phyloP scores from a whole-genome alignment of 2,113 vertebrate genomes.

The Vulpes vulpes region DNA sequence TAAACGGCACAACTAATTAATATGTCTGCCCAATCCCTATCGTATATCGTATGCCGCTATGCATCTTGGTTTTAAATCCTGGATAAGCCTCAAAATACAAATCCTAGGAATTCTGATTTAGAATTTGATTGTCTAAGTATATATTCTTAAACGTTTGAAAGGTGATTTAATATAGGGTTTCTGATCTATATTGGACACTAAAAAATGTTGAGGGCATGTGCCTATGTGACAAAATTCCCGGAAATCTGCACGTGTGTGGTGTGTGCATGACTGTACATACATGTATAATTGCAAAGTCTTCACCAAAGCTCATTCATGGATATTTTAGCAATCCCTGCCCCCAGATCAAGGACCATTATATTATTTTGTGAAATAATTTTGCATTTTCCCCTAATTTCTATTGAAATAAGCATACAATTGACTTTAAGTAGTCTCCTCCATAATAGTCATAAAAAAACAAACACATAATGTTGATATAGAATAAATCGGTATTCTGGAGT shows the following conservation, averaged over 20 bases:
- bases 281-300: neutral
- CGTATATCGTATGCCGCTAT: neutral
- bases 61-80: neutral
- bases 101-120: neutral
- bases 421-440: neutral
- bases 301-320: neutral
- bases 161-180: neutral
- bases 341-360: neutral
- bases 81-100: neutral
- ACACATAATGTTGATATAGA: neutral
- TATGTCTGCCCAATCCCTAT: neutral
- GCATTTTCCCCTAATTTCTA: neutral
- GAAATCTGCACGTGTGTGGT: neutral
- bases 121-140: neutral
- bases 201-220: neutral
- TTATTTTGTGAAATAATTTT: conserved; percentile 42
- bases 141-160: neutral
- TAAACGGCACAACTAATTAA: neutral
- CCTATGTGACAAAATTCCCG: neutral
- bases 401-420: neutral
- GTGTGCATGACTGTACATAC: accelerated
- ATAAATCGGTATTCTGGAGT: conserved; percentile 3
- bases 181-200: neutral
- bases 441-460: neutral
- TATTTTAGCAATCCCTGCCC: neutral